Base-by-base conservation (phyloP, 2,888 invertebrate species). In the Mimachlamys varia region DNA sequence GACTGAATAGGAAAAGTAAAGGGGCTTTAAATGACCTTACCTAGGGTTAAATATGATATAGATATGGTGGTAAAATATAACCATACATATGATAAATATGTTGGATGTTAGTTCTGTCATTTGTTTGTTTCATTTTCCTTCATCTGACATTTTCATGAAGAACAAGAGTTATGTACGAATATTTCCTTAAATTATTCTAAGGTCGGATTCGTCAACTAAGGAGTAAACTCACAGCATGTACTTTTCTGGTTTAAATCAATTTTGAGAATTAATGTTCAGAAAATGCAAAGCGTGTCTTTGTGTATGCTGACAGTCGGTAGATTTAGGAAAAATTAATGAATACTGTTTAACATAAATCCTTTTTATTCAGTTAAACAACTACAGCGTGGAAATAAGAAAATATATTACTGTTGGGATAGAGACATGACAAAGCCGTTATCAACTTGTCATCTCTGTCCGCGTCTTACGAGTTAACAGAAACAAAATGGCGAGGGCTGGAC, bases 41-140 rank as follows among this genome's bases (percentile, higher is more conserved):
- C 76, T 33, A 27, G 76, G 76, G 76, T 76, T 76, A 76, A 76
- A 76, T 76, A 76, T 76, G 76, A 76, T 76, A 33, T 76, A 76
- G 33, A 76, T 76, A 76, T 76, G 76, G 33, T 76, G 76, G 22
- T 76, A 76, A 76, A 76, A 33, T 76, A 27, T 76, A 76, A 76
- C 33, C 7, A 76, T 76, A 12, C 17, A 0, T 27, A 76, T 76
- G 76, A 76, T 76, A 76, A 76, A 76, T 76, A 76, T 17, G 76
- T 76, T 22, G 27, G 76, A 76, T 76, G 76, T 7, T 13, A 22
- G 33, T 27, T 76, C 27, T 76, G 76, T 76, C 76, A 76, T 76
- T 76, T 76, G 76, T 76, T 76, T 76, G 76, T 76, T 76, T 76
- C 76, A 76, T 76, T 76, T 76, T 76, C 76, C 76, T 76, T 76